Evolutionary conservation across 2,888 invertebrate genomes (phyloP), one percentile per base, ranked within the genome.

Genomic region (Mycalesis mineus): DNA sequence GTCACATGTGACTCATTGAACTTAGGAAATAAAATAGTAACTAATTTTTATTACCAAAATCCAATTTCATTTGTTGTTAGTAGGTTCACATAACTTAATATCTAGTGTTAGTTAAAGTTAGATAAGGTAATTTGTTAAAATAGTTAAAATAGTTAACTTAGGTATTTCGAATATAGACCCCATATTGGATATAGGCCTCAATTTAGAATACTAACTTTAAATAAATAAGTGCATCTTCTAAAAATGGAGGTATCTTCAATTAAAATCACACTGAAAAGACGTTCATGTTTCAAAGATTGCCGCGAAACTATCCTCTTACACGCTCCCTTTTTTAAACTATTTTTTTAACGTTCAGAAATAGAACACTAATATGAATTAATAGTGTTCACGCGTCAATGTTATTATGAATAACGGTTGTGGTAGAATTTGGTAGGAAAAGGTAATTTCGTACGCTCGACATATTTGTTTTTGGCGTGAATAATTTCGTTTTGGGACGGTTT

Each of bases 381-480:
- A 77, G 78, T 67, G 60, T 67, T 63, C 71, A 65, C 68, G 73
- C 71, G 69, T 67, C 70, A 70, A 67, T 69, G 67, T 70, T 73
- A 62, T 67, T 65, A 67, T 68, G 67, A 67, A 53, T 66, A 64
- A 67, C 65, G 56, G 65, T 65, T 67, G 55, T 42, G 62, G 62
- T 58, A 42, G 49, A 77, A 77, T 63, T 65, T 60, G 57, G 57
- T 56, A 59, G 64, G 77, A 77, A 75, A 71, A 73, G 51, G 65
- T 73, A 73, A 77, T 80, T 83, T 72, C 67, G 64, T 71, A 78
- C 75, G 79, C 76, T 75, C 73, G 74, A 75, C 69, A 80, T 82
- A 84, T 84, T 86, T 83, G 79, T 84, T 84, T 82, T 71, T 74
- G 80, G 78, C 86, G 84, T 89, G 88, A 88, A 88, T 81, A 88